phyloP scores from a whole-genome alignment of 2,113 vertebrate genomes.

The Ictidomys tridecemlineatus region DNA sequence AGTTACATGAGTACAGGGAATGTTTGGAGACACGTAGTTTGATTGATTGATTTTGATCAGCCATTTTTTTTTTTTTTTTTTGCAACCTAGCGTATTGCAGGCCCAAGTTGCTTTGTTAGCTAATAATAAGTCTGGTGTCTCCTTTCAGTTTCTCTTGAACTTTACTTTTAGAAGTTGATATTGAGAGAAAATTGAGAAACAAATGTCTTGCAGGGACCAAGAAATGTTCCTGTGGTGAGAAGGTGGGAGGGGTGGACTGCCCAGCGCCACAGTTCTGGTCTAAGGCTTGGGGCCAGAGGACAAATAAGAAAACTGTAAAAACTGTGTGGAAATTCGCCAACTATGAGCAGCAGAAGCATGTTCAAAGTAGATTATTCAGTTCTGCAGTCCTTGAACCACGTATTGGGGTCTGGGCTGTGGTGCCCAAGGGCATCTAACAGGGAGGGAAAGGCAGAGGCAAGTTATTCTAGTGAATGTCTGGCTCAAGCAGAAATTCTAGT shows the following conservation, averaged over 20 bases:
- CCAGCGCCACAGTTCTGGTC: not conserved
- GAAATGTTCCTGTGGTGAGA: not conserved
- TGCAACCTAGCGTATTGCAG: not conserved
- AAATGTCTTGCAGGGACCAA: not conserved
- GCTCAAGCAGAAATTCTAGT: not conserved
- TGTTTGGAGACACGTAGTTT: slow-evolving; percentile 7
- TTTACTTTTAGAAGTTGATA: not conserved
- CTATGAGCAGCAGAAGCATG: not conserved
- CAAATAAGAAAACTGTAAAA: not conserved
- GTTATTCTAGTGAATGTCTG: not conserved
- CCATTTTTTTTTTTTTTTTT: not conserved
- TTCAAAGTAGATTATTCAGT: not conserved
- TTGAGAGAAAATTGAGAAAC: not conserved
- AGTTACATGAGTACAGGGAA: not conserved
- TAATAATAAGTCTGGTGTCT: not conserved
- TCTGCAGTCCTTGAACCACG: not conserved
- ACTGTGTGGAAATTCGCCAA: not conserved
- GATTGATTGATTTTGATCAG: not conserved
- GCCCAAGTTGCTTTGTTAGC: not conserved
- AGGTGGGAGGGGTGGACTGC: not conserved
- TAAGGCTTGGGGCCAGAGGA: not conserved
- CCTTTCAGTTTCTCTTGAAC: not conserved
- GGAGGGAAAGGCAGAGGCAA: not conserved
- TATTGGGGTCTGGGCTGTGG: not conserved
- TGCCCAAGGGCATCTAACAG: not conserved